These are phyloP conservation scores for Epirrhoe tristata DNA, from an alignment of 2,888 invertebrate genomes.

Conservation along the genomic window DNA sequence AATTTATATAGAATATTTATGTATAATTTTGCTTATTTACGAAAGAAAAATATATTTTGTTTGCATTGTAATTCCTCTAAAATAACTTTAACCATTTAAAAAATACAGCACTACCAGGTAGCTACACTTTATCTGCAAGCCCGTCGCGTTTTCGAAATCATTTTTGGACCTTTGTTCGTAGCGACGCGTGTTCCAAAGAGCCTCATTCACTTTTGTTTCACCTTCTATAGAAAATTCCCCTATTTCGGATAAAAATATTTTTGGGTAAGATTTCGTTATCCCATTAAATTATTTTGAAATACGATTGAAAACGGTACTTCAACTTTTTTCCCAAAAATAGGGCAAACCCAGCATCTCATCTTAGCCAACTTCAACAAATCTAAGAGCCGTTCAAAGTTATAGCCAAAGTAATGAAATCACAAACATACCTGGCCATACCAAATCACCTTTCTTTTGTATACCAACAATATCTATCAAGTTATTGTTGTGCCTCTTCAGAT, in stretches of 20 bases:
- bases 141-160: too few species aligned
- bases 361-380: slow-evolving; percentile 5
- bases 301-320: not conserved
- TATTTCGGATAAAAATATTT: too few species aligned
- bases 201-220: too few species aligned
- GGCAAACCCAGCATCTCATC: not conserved
- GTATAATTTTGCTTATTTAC: too few species aligned
- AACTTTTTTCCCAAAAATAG: not conserved
- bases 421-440: slow-evolving; percentile 12
- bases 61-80: too few species aligned
- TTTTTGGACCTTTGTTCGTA: too few species aligned
- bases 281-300: not conserved
- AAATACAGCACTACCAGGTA: too few species aligned
- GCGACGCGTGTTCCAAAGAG: too few species aligned
- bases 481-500: slow-evolving; percentile 16
- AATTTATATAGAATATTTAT: not conserved
- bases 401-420: slow-evolving; percentile 21
- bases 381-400: slow-evolving; percentile 12
- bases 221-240: too few species aligned
- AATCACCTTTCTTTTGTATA: slow-evolving; percentile 28
- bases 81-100: too few species aligned
- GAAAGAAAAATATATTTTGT: too few species aligned
- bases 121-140: too few species aligned
- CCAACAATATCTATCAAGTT: slow-evolving; percentile 19
- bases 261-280: not conserved